Evolutionary conservation across 2,113 vertebrate genomes (phyloP), one percentile per base, ranked within the genome.

Genomic region (Nipponia nippon): DNA sequence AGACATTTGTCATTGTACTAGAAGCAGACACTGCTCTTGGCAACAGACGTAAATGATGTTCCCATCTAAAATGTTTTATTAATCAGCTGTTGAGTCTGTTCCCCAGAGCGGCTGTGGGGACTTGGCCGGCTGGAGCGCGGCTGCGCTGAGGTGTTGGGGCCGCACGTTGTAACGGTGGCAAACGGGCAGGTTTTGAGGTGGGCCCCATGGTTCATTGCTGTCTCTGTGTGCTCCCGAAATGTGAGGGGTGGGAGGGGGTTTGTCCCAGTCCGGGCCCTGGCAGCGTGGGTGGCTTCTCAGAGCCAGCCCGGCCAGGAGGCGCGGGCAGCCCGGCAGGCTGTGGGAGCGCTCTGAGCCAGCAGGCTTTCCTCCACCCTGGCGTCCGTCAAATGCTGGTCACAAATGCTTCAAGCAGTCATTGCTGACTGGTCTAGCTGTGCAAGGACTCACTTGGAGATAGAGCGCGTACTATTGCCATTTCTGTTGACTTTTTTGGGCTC

Each of bases 81-180:
- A 29, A 40, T 92, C 62, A 53, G 18, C 23, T 53, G 13, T 62
- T 13, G 50, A 49, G n/a, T 26, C 50, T 10, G 27, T 78, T 92
- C 32, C 32, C 32, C 32, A 4, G 83, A 7, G 42, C 0, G 0
- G 53, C 76, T 34, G 62, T 8, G 70, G 42, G 2, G 40, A 13
- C 40, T 77, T 6, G 67, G 71, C 63, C 0, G 4, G 46, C 47
- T 3, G 1, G 34, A n/a, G n/a, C 0, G 0, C 0, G 6, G 67
- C 59, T 0, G 4, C 0, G 1, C 61, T 16, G 63, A 32, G 36
- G 11, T 0, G 0, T 13, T 1, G 2, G 67, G n/a, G 38, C 62
- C 1, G 0, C 26, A 3, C 34, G 46, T 22, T 58, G 53, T 25
- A 13, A 9, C 0, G 10, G 80, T 0, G 4, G 25, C 46, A 2